Evolutionary conservation across 2,797 vertebrate genomes (phyloP).

Genomic region (Emys orbicularis): DNA sequence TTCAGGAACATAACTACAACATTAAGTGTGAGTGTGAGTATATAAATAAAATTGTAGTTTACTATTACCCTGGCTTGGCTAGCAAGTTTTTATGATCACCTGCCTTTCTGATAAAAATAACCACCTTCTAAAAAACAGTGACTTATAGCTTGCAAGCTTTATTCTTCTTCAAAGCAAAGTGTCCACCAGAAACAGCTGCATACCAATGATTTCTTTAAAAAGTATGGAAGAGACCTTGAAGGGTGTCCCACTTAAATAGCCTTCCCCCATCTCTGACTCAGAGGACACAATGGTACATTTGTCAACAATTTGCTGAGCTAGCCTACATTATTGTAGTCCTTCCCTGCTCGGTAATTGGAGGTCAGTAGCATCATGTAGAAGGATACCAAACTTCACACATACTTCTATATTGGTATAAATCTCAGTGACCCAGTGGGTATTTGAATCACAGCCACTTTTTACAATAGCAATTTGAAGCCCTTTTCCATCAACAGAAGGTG

Average conservation of each 20-base stretch:
- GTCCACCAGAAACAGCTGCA: not conserved
- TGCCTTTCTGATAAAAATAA: not conserved
- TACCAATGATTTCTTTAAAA: not conserved
- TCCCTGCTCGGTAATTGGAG: not conserved
- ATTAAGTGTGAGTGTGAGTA: too few relatives aligned
- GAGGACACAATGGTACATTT: not conserved
- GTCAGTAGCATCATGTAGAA: not conserved
- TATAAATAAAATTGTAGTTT: not conserved
- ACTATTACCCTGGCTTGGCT: not conserved
- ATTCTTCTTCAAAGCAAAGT: not conserved
- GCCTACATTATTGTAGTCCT: not conserved
- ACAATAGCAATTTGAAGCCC: not conserved
- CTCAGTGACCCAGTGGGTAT: too few relatives aligned
- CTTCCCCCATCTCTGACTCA: not conserved
- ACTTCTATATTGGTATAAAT: rapidly evolving
- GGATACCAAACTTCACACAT: rapidly evolving
- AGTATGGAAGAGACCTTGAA: not conserved
- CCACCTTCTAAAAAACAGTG: not conserved
- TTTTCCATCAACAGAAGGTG: rapidly evolving
- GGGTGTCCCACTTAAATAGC: not conserved
- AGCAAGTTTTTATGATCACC: not conserved
- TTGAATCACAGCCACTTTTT: not conserved
- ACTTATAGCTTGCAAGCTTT: not conserved
- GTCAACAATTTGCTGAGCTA: not conserved
- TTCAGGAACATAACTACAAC: too few relatives aligned